Percentiles rank a stretch among this genome's conserved stretches.
phyloP scores from a whole-genome alignment of 2,113 vertebrate species.

The Talpa occidentalis region DNA sequence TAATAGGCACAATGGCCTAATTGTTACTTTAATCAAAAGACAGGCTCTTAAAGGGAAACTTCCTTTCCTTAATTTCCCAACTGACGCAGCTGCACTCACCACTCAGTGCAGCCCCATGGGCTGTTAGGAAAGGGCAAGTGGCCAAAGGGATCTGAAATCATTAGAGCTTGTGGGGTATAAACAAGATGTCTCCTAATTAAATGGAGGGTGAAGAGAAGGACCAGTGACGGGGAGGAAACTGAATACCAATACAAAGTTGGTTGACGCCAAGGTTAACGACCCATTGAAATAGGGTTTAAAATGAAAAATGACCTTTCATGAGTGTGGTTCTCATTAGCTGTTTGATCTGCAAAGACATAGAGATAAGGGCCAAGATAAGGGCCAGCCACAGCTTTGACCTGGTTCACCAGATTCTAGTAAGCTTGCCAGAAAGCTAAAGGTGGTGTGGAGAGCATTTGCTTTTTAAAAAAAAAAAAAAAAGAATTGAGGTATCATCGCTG shows the following conservation, averaged over 20 bases:
- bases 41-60: constrained; percentile 18
- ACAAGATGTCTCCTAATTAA: constrained; percentile 56
- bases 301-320: constrained; percentile 41
- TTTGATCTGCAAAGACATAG: neutral
- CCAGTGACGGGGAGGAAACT: neutral
- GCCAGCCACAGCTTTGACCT: neutral
- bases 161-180: neutral
- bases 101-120: neutral
- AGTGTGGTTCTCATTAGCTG: neutral
- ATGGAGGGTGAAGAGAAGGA: neutral
- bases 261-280: constrained; percentile 65
- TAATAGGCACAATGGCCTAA: neutral
- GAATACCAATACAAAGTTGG: neutral
- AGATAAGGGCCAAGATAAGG: neutral
- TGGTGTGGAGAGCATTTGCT: neutral
- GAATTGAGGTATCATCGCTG: neutral
- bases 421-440: neutral
- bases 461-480: neutral
- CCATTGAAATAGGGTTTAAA: constrained; percentile 51
- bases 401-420: neutral
- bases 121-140: neutral
- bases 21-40: constrained; percentile 48
- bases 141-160: neutral
- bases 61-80: constrained; percentile 37
- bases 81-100: neutral